These are phyloP conservation scores for Remorina albescens DNA, from an alignment of 2,797 vertebrate genomes.

Conservation along the genomic window DNA sequence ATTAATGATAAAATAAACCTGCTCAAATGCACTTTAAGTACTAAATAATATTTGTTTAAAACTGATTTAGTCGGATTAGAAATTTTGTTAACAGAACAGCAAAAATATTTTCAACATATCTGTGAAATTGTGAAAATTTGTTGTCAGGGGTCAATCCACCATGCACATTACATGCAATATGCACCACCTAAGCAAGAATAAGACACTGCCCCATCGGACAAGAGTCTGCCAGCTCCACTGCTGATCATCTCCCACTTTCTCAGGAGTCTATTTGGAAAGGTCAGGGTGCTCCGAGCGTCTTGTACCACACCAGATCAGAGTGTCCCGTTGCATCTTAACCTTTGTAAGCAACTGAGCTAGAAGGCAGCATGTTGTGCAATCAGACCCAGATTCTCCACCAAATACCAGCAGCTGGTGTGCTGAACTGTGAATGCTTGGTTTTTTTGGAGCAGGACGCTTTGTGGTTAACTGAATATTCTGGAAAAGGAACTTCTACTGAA, in stretches of 20 bases:
- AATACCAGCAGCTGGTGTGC: slow-evolving; percentile 52
- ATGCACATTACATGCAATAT: not conserved
- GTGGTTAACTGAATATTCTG: not conserved
- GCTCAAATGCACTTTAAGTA: not conserved
- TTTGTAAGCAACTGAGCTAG: slow-evolving; percentile 55
- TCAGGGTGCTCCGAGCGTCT: slow-evolving; percentile 48
- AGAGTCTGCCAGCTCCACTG: slow-evolving; percentile 16
- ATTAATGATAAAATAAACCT: not conserved
- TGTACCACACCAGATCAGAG: slow-evolving; percentile 48
- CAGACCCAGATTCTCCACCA: slow-evolving; percentile 44
- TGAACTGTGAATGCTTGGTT: slow-evolving; percentile 15
- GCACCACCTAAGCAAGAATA: not conserved
- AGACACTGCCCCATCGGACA: not conserved
- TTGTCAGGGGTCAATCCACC: not conserved
- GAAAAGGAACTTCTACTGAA: not conserved
- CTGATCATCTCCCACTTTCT: slow-evolving; percentile 30
- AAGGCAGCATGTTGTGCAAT: slow-evolving; percentile 48
- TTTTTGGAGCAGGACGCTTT: slow-evolving; percentile 4
- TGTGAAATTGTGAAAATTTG: not conserved
- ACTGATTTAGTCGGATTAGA: not conserved
- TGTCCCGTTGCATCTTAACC: slow-evolving; percentile 73
- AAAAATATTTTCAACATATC: not conserved
- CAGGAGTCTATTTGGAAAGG: slow-evolving; percentile 64
- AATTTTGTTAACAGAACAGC: not conserved
- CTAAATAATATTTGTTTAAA: not conserved